phyloP scores from a whole-genome alignment of 2,888 invertebrate genomes.

The Dysmachus trigonus region DNA sequence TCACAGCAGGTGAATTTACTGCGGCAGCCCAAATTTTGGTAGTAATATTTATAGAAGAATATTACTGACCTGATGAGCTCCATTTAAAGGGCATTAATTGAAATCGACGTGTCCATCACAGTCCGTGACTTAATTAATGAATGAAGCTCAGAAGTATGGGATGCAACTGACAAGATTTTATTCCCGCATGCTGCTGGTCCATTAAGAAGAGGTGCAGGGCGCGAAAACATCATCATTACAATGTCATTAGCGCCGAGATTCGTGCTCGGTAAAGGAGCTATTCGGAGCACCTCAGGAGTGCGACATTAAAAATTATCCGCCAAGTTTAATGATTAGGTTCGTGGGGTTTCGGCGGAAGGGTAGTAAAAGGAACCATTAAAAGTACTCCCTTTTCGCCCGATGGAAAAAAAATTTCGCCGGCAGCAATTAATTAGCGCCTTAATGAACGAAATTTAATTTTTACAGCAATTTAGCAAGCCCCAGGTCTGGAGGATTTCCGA shows the following conservation, averaged over 20 bases:
- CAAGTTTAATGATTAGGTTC: constrained; percentile 9
- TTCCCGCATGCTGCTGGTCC: background rate
- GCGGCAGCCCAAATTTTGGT: background rate
- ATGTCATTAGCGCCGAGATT: background rate
- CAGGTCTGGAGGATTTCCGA: background rate
- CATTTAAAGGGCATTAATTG: background rate
- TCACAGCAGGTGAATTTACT: background rate
- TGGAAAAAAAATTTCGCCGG: background rate
- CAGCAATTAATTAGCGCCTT: background rate
- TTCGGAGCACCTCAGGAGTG: background rate
- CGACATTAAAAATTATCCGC: constrained; percentile 20
- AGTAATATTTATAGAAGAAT: background rate
- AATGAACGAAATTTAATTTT: constrained; percentile 26
- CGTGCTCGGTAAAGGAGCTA: background rate
- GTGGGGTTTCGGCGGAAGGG: background rate
- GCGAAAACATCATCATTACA: background rate
- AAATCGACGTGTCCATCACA: background rate
- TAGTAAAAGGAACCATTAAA: background rate
- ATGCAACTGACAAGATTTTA: background rate
- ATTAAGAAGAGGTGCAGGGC: background rate
- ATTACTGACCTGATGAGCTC: background rate
- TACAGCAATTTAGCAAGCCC: background rate
- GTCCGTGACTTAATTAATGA: background rate
- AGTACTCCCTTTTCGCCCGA: background rate
- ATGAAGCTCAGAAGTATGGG: background rate